phyloP scores from a whole-genome alignment of 2,113 vertebrate genomes.

The Trematocara zebra region DNA sequence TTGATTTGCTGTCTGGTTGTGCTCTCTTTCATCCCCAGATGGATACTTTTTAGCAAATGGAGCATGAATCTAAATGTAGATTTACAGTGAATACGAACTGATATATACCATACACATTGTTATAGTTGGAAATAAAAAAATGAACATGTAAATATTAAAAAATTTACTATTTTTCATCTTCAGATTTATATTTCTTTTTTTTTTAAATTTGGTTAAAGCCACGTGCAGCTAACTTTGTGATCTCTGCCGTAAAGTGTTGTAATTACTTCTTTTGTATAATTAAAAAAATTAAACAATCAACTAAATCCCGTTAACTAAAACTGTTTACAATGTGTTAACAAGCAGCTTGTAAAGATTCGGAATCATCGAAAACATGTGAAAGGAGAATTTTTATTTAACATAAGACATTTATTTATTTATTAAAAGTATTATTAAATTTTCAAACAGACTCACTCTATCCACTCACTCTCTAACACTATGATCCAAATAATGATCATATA shows the following conservation, averaged over 20 bases:
- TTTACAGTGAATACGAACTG: not conserved
- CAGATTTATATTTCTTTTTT: not conserved
- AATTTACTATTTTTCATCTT: accelerated
- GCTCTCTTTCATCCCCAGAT: not conserved
- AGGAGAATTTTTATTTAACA: not conserved
- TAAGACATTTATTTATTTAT: not conserved
- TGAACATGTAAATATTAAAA: not conserved
- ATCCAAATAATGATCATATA: not conserved
- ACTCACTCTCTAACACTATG: not conserved
- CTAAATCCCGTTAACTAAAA: not conserved
- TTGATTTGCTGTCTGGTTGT: not conserved
- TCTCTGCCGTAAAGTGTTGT: not conserved
- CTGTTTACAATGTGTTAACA: not conserved
- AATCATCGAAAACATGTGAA: not conserved
- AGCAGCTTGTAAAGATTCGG: not conserved
- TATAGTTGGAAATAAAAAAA: not conserved
- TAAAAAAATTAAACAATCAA: not conserved
- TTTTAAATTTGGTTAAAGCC: not conserved
- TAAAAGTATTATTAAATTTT: not conserved
- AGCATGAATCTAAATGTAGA: not conserved
- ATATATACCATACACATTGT: not conserved
- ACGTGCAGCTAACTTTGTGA: not conserved
- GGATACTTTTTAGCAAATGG: not conserved
- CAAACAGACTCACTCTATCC: not conserved
- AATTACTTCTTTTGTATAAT: not conserved